Evolutionary conservation across 2,888 invertebrate species (phyloP), one percentile per base, ranked within the genome.

Genomic region (Allolobophora icterica): DNA sequence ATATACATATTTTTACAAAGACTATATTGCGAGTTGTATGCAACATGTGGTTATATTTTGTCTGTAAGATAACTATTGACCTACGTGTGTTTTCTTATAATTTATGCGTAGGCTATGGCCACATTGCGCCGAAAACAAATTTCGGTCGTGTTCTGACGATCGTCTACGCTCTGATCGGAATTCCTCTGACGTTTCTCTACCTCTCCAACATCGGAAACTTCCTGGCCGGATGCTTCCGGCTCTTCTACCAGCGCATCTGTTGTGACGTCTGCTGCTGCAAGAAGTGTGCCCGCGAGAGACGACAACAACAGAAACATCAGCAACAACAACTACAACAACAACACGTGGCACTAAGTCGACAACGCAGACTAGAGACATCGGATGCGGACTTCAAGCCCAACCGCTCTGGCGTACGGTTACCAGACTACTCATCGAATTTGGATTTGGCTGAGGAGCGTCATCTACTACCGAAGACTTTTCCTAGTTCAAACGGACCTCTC

Each of bases 161-260:
- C 90, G 71, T 94, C 33, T 94, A 94, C 92, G 94, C 94, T n/a
- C 92, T 94, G 38, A 89, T 94, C 42, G 94, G 94, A 35, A 94
- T 94, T 40, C 94, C 94, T 5, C 92, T 94, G 42, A 93, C 93
- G 35, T 94, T 94, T 90, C 92, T 94, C 35, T 94, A 94, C 91
- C 91, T 94, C 11, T 93, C 93, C 3, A 94, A 93, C 91, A 93
- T 94, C 90, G 94, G 94, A 89, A 94, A 94, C 91, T 94, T 94
- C 92, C 91, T 94, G 71, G 94, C 94, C 24, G 93, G 93, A 91
- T 91, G 92, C 87, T 94, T 94, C 92, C 92, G 94, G 6, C 91
- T 94, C 30, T 92, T 94, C 90, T 94, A 94, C 92, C 92, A 92
- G 87, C 92, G 92, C 40, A 92, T 94, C 89, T 94, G 94, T 92